phyloP scores from a whole-genome alignment of 2,113 vertebrate species.

The Aptenodytes forsteri region DNA sequence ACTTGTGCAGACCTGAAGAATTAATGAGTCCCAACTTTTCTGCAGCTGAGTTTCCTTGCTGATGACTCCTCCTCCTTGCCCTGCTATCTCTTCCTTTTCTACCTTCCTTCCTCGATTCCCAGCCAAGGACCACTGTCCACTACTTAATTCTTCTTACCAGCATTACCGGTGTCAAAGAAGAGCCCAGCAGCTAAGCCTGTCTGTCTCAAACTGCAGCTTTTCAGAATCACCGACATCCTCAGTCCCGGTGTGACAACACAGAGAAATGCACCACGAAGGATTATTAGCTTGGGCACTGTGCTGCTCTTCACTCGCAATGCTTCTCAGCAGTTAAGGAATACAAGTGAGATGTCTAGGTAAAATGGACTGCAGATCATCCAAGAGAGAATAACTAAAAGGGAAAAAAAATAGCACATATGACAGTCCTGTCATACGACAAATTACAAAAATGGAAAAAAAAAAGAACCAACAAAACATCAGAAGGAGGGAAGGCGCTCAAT shows the following conservation, averaged over 20 bases:
- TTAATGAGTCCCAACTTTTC: not conserved
- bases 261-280: not conserved
- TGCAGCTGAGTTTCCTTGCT: not conserved
- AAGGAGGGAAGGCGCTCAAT: not conserved
- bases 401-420: not conserved
- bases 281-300: not conserved
- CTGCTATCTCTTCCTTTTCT: not conserved
- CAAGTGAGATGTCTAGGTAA: accelerated
- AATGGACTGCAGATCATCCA: not conserved
- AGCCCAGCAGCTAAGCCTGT: not conserved
- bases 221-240: not conserved
- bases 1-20: not conserved
- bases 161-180: not conserved
- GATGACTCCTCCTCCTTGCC: not conserved
- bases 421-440: not conserved
- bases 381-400: not conserved
- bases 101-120: not conserved
- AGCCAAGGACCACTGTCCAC: not conserved
- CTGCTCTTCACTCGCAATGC: not conserved
- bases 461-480: not conserved
- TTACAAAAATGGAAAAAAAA: not conserved
- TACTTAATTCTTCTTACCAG: not conserved
- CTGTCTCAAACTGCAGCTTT: not conserved
- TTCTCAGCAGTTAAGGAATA: not conserved
- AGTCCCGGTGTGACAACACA: not conserved